Percentiles rank a stretch among this genome's conserved stretches.
Evolutionary conservation across 2,113 vertebrate species (phyloP).

Genomic region (Syngnathus floridae): DNA sequence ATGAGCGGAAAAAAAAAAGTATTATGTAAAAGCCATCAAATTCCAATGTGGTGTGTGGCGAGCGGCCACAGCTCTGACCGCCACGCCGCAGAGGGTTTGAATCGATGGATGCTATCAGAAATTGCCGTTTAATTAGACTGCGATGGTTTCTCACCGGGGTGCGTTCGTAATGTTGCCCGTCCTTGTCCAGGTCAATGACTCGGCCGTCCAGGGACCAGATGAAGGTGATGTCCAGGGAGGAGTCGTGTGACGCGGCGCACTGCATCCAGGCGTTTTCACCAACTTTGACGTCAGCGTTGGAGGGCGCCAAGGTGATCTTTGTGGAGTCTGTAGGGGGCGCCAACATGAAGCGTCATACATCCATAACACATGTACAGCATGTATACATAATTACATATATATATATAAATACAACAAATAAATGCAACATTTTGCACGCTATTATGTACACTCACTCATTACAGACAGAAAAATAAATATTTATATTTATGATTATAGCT

Average conservation of each 20-base stretch:
- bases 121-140: conserved; percentile 23
- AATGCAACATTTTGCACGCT: too few relatives aligned
- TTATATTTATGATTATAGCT: too few relatives aligned
- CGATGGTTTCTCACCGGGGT: conserved; percentile 72
- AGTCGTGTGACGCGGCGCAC: conserved; percentile 85
- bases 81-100: neutral
- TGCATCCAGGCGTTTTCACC: conserved; percentile 86
- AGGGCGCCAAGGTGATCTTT: conserved; percentile 85
- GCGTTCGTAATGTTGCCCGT: conserved; percentile 79
- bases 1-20: conserved; percentile 33
- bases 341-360: neutral
- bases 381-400: too few relatives aligned
- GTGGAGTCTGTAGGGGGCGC: conserved; percentile 79
- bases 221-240: conserved; percentile 85
- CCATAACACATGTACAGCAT: too few relatives aligned
- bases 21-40: conserved; percentile 31
- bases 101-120: conserved; percentile 29
- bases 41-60: conserved; percentile 41
- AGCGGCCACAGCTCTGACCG: conserved; percentile 8
- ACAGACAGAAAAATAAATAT: too few relatives aligned
- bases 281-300: conserved; percentile 82
- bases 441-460: too few relatives aligned
- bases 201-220: conserved; percentile 88
- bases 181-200: conserved; percentile 82
- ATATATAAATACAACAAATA: too few relatives aligned